Base-by-base conservation (phyloP, 2,113 vertebrate genomes). In the Gymnocephalus cernua region DNA sequence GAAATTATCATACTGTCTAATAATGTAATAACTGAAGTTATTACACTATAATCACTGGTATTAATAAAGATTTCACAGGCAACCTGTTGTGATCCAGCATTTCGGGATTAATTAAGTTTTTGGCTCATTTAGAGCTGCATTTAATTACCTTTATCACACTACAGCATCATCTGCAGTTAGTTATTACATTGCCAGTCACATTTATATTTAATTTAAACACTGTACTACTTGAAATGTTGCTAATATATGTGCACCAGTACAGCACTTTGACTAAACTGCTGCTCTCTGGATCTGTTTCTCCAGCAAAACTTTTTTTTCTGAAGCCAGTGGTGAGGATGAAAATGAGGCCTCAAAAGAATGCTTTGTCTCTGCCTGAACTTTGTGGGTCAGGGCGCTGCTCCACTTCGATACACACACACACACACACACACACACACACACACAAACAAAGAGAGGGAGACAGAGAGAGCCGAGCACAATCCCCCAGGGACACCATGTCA, bases 301-400 rank as follows among this genome's bases (percentile, higher is more conserved):
- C 38, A 38, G 59, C 27, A 65, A 77, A 73, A 58, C n/a, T 38
- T 21, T 27, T 27, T 32, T 32, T 64, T 65, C 63, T 77, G 16
- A 70, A 48, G 45, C n/a, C 6, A 1, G 13, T 16, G 13, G 21
- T 38, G 35, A 51, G 65, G 54, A 27, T 56, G 64, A 79, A 53
- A 19, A 3, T 29, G 61, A 51, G 78, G 80, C 74, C 83, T 85
- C 76, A 74, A 89, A 93, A 89, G 88, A 80, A 86, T 19, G 80
- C 91, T 90, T 92, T 93, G 90, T 93, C 75, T 88, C 53, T 38
- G 64, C 13, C 54, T 88, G 74, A 90, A 83, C 82, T 81, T 67
- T 76, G 48, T 53, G 77, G 79, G 85, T 89, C 86, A 82, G 54
- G 48, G 61, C 51, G 50, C 38, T 56, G 50, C 38, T 65, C 70